These are phyloP conservation scores for Antedon mediterranea DNA, from an alignment of 53 echinoderm and acorn worm genomes.

Conservation along the genomic window DNA sequence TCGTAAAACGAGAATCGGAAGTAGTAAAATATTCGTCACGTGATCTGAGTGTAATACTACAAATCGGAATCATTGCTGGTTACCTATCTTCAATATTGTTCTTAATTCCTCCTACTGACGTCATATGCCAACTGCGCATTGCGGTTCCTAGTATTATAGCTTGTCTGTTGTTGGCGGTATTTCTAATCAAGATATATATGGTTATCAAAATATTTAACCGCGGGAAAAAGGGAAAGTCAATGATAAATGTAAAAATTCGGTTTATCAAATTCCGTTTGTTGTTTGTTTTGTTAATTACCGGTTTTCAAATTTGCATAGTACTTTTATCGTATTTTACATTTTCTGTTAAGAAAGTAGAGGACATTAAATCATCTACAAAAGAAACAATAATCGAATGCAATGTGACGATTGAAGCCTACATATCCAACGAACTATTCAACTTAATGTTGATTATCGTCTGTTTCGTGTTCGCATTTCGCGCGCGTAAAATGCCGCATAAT, in stretches of 20 bases:
- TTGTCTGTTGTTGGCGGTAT: slow-evolving; percentile 46
- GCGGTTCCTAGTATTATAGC: slow-evolving; percentile 57
- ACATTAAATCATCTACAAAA: neutral
- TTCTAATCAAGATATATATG: slow-evolving; percentile 45
- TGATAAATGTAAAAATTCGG: neutral
- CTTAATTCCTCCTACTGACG: slow-evolving; percentile 45
- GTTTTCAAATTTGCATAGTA: neutral
- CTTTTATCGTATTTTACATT: neutral
- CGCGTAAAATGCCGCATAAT: slow-evolving; percentile 70
- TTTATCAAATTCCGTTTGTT: neutral
- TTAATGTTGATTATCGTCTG: slow-evolving; percentile 44
- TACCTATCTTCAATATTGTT: slow-evolving; percentile 47
- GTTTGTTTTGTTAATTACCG: neutral
- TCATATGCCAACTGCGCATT: slow-evolving; percentile 58
- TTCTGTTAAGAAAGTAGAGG: neutral
- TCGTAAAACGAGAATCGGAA: slow-evolving; percentile 34
- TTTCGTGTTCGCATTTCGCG: slow-evolving; percentile 66
- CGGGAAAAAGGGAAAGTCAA: neutral
- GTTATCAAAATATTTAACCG: neutral
- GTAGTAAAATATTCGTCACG: slow-evolving; percentile 67
- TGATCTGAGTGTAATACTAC: slow-evolving; percentile 57
- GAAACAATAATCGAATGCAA: neutral
- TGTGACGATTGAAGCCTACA: neutral
- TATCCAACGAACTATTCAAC: slow-evolving; percentile 20
- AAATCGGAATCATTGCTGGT: slow-evolving; percentile 34